phyloP scores from a whole-genome alignment of 2,888 invertebrate genomes.

The Charanyca ferruginea region DNA sequence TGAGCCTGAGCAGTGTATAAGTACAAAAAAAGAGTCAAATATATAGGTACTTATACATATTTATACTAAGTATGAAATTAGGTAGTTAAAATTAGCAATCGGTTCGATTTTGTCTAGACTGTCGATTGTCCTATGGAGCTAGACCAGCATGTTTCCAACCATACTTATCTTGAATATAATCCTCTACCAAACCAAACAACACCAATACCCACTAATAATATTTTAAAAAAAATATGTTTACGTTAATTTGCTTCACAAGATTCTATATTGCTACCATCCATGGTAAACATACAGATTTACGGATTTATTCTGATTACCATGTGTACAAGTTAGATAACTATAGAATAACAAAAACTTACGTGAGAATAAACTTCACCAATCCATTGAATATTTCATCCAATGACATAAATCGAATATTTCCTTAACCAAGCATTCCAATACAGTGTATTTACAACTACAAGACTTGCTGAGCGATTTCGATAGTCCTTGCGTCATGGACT shows the following conservation, averaged over 20 bases:
- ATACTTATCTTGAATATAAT: no score
- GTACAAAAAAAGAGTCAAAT: no score
- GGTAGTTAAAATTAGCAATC: no score
- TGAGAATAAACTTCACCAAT: background rate
- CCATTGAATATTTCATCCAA: constrained; percentile 1
- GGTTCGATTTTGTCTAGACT: no score
- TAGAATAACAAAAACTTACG: background rate
- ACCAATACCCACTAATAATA: no score
- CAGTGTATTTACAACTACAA: constrained; percentile 96
- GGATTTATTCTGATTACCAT: background rate
- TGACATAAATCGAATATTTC: constrained; percentile 59
- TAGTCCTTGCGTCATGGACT: constrained; percentile 99
- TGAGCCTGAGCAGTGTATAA: no score
- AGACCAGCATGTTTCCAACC: no score
- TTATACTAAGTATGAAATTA: no score
- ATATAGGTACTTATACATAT: no score
- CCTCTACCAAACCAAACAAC: no score
- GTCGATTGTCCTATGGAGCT: no score
- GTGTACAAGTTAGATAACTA: background rate
- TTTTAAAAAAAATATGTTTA: background rate
- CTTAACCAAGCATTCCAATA: constrained; percentile 75
- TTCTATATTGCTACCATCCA: background rate
- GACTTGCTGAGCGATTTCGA: constrained; percentile 97
- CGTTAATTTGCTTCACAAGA: background rate
- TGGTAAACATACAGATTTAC: background rate